Evolutionary conservation across 2,113 vertebrate species (phyloP), one percentile per base, ranked within the genome.

Genomic region (Turdus rufiventris): DNA sequence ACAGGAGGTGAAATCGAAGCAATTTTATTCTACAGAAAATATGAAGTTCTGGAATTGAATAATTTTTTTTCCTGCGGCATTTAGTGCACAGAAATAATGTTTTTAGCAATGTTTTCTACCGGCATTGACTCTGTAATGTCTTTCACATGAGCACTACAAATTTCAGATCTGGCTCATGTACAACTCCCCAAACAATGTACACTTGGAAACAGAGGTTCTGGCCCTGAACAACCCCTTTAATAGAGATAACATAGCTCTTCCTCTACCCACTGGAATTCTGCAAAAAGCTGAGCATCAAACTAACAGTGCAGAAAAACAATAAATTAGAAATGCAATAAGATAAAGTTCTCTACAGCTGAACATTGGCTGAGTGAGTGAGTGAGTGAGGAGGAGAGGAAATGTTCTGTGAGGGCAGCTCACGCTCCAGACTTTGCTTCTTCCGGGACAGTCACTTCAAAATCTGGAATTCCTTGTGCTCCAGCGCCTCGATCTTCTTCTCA

Each of bases 391-490:
- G 42, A 70, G 29, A 8, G 21, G 25, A 18, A 36, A 26, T 0
- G 4, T 9, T 48, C 15, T 5, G 0, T 4, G 33, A 20, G 13
- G 20, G 33, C 20, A 33, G 40, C 58, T 79, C 29, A 23, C 0
- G 0, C 26, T 36, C 5, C 33, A 21, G 8, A 12, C 19, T 42
- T 45, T 3, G 36, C 28, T 21, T 51, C 51, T 56, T 57, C 73
- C 25, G 0, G 8, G 17, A 6, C 9, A 5, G 36, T 95, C 94
- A 98, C 73, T 98, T 98, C 76, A 98, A 63, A 85, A 99, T 98
- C 77, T 96, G 98, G 95, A 99, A 99, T 51, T 98, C 97, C 19
- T 96, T 83, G 73, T 99, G 97, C 42, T 99, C 98, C 89, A 99
- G 91, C 4, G 68, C 95, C 31, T 91, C 4, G 6, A 99, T 94